These are phyloP conservation scores for Xylota segnis DNA, from an alignment of 2,888 invertebrate genomes.

Conservation along the genomic window DNA sequence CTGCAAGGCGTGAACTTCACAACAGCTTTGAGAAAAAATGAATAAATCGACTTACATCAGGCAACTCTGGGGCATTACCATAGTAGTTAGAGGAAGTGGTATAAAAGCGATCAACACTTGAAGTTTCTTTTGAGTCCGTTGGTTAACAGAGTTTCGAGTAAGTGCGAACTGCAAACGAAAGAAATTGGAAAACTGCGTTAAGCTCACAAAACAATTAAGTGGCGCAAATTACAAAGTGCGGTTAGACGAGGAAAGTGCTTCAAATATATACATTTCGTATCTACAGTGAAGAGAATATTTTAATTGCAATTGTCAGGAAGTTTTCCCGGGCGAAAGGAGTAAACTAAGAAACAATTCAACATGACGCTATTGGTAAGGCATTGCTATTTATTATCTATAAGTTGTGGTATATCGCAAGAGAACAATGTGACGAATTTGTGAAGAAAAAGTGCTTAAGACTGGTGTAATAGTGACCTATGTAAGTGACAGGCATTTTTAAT, in stretches of 20 bases:
- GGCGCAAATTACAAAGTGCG: constrained; percentile 41
- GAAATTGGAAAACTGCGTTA: constrained; percentile 69
- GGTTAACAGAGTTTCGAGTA: constrained; percentile 84
- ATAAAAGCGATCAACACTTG: constrained; percentile 84
- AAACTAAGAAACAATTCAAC: constrained; percentile 16
- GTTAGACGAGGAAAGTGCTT: constrained; percentile 39
- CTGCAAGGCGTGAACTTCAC: constrained; percentile 64
- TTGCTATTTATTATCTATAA: constrained; percentile 20
- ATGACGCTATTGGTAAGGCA: constrained; percentile 61
- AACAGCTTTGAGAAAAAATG: constrained; percentile 40
- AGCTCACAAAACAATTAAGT: constrained; percentile 52
- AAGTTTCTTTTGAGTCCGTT: constrained; percentile 84
- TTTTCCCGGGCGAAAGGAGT: constrained; percentile 4
- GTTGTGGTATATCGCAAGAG: neutral
- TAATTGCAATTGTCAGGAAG: neutral
- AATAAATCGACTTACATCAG: constrained; percentile 58
- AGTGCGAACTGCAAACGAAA: constrained; percentile 80
- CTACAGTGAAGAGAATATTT: neutral
- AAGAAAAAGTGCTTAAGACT: neutral
- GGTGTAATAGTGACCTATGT: neutral
- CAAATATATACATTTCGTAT: neutral
- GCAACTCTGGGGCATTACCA: constrained; percentile 62
- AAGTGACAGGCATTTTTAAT: neutral
- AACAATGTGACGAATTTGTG: constrained; percentile 17
- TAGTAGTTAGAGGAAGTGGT: constrained; percentile 79